Evolutionary conservation across 2,888 invertebrate genomes (phyloP).

Genomic region (Drosophila putrida): DNA sequence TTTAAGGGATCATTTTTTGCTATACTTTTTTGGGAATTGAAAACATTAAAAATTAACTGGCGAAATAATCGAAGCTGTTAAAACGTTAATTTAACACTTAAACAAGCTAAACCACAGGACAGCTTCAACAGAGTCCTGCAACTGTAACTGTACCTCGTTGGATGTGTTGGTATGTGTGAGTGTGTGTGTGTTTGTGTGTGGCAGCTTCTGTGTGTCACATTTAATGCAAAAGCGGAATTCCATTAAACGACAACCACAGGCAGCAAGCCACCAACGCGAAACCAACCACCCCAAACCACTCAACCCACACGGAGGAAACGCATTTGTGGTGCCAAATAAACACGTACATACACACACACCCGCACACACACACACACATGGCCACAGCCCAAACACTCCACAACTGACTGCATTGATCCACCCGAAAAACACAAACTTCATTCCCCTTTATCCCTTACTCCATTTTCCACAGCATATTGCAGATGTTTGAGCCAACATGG

Average conservation of each 20-base stretch:
- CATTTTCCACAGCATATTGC: constrained; percentile 67
- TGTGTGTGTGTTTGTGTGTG: constrained; percentile 33
- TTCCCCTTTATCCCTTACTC: background rate
- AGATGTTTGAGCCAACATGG: constrained; percentile 67
- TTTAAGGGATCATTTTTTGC: constrained; percentile 7
- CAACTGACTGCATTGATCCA: constrained; percentile 56
- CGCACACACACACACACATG: constrained; percentile 8
- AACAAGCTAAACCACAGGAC: constrained; percentile 77
- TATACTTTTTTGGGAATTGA: constrained; percentile 22
- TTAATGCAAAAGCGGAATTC: constrained; percentile 81
- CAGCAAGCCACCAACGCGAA: constrained; percentile 72
- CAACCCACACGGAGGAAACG: constrained; percentile 73
- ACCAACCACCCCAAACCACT: constrained; percentile 56
- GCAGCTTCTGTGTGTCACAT: constrained; percentile 80
- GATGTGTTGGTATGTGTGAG: constrained; percentile 14
- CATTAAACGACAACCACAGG: constrained; percentile 81
- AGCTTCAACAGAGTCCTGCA: constrained; percentile 57
- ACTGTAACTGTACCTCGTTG: constrained; percentile 40
- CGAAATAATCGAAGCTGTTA: constrained; percentile 76
- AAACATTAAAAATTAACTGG: constrained; percentile 74
- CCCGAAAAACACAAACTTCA: constrained; percentile 39
- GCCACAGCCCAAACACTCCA: constrained; percentile 35
- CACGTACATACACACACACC: constrained; percentile 49
- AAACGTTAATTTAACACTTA: constrained; percentile 82
- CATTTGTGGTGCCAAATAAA: constrained; percentile 81